Percentiles rank a stretch among this genome's conserved stretches.
phyloP scores from a whole-genome alignment of 2,888 invertebrate genomes.

The Harpalus rubripes region DNA sequence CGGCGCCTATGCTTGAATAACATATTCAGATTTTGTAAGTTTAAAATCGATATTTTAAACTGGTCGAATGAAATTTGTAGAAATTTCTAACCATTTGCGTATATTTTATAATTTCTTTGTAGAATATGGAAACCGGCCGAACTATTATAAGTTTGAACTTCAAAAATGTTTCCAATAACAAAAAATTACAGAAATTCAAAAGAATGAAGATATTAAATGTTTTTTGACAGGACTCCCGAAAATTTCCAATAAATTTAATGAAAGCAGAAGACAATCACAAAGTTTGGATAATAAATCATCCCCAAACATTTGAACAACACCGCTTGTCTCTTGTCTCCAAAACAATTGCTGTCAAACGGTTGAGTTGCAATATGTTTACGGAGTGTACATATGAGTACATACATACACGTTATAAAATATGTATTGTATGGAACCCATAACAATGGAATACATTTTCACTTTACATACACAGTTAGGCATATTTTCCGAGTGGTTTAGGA shows the following conservation, averaged over 20 bases:
- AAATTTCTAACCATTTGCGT: no score
- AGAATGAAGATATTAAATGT: no score
- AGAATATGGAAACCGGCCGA: no score
- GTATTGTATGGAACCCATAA: background rate
- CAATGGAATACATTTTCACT: background rate
- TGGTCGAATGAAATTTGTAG: no score
- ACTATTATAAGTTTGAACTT: no score
- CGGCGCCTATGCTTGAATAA: no score
- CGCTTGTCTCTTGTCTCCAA: constrained; percentile 21
- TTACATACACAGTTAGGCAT: background rate
- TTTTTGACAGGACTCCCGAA: background rate
- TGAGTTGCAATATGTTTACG: constrained; percentile 5
- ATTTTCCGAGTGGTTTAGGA: background rate
- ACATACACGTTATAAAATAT: background rate
- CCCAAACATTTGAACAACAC: constrained; percentile 26
- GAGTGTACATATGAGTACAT: background rate
- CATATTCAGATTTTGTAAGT: no score
- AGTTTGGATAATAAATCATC: constrained; percentile 38
- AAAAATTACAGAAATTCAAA: no score
- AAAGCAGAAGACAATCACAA: constrained; percentile 11
- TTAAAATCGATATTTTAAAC: no score
- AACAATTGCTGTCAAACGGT: constrained; percentile 45
- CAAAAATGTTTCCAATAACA: no score
- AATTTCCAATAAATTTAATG: constrained; percentile 36
- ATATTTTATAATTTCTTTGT: no score